These are phyloP conservation scores for Probosciger aterrimus DNA, from an alignment of 2,113 vertebrate genomes.

Conservation along the genomic window DNA sequence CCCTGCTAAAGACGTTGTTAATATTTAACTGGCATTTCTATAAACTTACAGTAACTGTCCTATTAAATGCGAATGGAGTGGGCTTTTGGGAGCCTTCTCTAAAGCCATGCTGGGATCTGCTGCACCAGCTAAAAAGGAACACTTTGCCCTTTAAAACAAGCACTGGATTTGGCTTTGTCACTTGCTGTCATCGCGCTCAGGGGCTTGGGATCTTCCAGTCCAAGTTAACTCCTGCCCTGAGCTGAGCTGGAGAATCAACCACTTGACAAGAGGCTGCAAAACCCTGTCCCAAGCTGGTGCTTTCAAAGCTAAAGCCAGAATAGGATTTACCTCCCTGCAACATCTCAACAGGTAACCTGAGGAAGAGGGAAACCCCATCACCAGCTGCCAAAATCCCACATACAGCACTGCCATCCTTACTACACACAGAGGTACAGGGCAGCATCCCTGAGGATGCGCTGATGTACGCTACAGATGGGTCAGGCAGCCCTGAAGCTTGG, in stretches of 20 bases:
- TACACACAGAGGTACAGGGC: accelerated
- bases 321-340: not conserved
- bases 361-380: not conserved
- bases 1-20: slow-evolving; percentile 64
- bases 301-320: not conserved
- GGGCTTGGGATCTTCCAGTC: not conserved
- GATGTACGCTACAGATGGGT: accelerated
- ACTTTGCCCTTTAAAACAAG: slow-evolving; percentile 48
- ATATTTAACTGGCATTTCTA: slow-evolving; percentile 76
- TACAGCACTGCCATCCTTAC: accelerated
- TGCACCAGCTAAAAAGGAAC: slow-evolving; percentile 19
- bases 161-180: not conserved
- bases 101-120: slow-evolving; percentile 32
- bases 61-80: slow-evolving; percentile 71
- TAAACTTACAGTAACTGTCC: slow-evolving; percentile 70
- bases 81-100: slow-evolving; percentile 69
- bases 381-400: not conserved
- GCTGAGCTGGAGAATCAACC: not conserved
- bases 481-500: not conserved
- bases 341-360: accelerated
- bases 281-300: not conserved
- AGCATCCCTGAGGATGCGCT: not conserved
- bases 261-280: not conserved
- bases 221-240: not conserved
- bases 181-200: not conserved